Conservation (phyloP, 2,797 vertebrate species). For the Acipenser transmontanus region DNA sequence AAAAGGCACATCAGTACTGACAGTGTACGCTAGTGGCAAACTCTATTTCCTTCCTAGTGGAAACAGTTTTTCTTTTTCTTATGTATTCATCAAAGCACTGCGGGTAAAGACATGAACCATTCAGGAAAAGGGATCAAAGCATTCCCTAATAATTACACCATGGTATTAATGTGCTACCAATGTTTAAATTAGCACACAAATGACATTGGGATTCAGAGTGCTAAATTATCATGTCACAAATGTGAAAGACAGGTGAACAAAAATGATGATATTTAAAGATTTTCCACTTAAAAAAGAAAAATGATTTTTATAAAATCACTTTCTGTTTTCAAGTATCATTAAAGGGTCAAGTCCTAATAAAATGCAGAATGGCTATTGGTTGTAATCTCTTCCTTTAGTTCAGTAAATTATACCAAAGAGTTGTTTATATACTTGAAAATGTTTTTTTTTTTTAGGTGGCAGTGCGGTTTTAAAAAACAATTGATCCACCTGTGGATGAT, state of each 20-base stretch:
- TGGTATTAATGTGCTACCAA: conserved; percentile 13
- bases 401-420: neutral
- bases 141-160: conserved; percentile 9
- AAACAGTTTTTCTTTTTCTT: neutral
- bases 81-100: neutral
- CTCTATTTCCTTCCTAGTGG: conserved; percentile 7
- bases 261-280: conserved; percentile 1
- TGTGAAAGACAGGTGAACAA: conserved; percentile 8
- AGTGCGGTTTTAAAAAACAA: too few relatives aligned
- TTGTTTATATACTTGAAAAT: too few relatives aligned
- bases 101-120: neutral
- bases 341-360: conserved; percentile 3
- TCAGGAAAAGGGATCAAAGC: conserved; percentile 2
- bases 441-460: too few relatives aligned
- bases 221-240: conserved; percentile 5
- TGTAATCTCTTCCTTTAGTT: neutral
- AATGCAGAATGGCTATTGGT: too few relatives aligned
- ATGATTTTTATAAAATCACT: neutral
- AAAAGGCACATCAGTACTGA: neutral
- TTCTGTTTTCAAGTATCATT: neutral
- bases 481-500: too few relatives aligned
- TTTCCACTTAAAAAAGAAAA: conserved; percentile 3
- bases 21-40: conserved; percentile 1
- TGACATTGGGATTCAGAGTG: conserved; percentile 7
- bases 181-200: conserved; percentile 14